Base-by-base conservation (phyloP, 2,888 invertebrate genomes). In the Hirtodrosophila histrioides region DNA sequence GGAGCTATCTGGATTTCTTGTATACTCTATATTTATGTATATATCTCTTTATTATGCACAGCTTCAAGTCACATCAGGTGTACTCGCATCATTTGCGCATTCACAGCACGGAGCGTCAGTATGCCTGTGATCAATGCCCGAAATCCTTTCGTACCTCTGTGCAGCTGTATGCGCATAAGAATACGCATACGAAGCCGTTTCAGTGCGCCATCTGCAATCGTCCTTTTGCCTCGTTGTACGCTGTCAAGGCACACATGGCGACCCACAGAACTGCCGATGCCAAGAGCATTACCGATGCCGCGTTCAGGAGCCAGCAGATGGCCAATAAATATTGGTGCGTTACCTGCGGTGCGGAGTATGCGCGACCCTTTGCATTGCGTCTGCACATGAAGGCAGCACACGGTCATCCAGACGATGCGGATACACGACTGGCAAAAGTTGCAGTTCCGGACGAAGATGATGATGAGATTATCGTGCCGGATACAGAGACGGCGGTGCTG, bases 131-230 rank as follows among this genome's bases (percentile, higher is more conserved):
- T 0, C 94, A 92, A 86, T 96, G 96, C 70, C 94, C 95, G 0
- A 96, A 96, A 86, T 94, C 95, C 0, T 96, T 96, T 91, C 96
- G 96, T 86, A 96, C 96, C 0, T 94, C 95, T 0, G 96, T 96
- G 0, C 96, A 96, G 82, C 91, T 96, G 1, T 95, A 95, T 1
- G 96, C 95, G 0, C 96, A 96, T 77, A 96, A 95, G 90, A 96
- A 96, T 88, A 95, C 95, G 7, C 96, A 96, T 80, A 95, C 94
- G 0, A 96, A 96, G 88, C 96, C 96, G 0, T 96, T 95, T 86
- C 93, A 94, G 1, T 96, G 96, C 78, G 94, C 94, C 7, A 94
- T 95, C 76, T 96, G 96, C 86, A 95, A 95, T 89, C 93, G 96
- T 53, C 96, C 96, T 0, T 96, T 96, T 88, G 95, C 96, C 3